Evolutionary conservation across 1,140 invertebrate species (phyloP).

Genomic region (Schlechtendalia chinensis): DNA sequence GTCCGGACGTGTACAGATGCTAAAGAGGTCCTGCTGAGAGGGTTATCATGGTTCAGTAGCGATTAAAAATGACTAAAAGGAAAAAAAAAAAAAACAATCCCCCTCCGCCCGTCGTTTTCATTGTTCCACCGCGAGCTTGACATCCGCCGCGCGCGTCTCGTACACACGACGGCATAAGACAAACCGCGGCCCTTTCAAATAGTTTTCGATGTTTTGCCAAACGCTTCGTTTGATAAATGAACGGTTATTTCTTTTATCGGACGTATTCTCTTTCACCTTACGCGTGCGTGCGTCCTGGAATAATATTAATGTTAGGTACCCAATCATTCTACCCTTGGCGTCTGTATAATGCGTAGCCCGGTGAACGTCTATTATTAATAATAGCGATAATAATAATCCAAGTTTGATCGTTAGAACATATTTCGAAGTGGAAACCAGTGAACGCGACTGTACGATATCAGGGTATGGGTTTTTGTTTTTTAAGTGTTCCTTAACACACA

Average conservation of each 20-base stretch:
- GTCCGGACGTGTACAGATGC: conserved; percentile 15
- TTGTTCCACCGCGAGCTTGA: conserved; percentile 35
- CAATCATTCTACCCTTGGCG: background rate
- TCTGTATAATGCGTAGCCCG: too few species aligned
- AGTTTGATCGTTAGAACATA: background rate
- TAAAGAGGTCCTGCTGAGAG: conserved; percentile 44
- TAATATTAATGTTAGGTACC: conserved; percentile 32
- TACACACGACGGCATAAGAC: background rate
- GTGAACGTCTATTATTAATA: background rate
- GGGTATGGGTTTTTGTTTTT: too few species aligned
- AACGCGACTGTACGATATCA: background rate
- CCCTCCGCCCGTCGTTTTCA: conserved; percentile 25
- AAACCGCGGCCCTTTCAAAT: conserved; percentile 11
- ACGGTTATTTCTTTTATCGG: background rate
- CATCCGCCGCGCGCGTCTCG: background rate
- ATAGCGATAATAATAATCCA: background rate
- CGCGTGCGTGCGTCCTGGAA: background rate
- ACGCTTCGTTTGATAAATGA: conserved; percentile 10
- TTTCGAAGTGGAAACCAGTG: background rate
- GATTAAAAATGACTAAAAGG: conserved; percentile 41
- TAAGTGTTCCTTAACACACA: too few species aligned
- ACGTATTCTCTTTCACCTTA: conserved; percentile 5
- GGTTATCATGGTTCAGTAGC: conserved; percentile 48
- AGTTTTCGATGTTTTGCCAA: conserved; percentile 10
- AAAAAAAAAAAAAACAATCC: conserved; percentile 24